Evolutionary conservation across 2,888 invertebrate species (phyloP), one percentile per base, ranked within the genome.

Genomic region (Caenorhabditis sulstoni): DNA sequence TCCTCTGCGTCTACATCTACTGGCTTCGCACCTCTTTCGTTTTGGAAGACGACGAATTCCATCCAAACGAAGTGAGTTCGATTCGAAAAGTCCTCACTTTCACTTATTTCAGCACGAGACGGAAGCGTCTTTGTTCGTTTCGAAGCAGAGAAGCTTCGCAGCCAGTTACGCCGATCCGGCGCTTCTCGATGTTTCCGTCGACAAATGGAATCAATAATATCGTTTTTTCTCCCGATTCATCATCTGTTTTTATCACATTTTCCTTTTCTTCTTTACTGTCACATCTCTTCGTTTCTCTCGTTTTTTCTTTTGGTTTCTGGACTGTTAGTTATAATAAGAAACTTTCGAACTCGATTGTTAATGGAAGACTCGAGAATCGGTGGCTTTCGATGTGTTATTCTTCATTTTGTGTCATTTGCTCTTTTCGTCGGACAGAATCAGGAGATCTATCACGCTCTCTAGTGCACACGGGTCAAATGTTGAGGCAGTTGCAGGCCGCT

Each of bases 91-190:
- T n/a, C n/a, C 11, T 16, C 7, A 39, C 23, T 41, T 18, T 12
- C 35, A 29, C 20, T 16, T 4, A 1, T 47, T 66, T 58, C 50
- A 70, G 53, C n/a, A 73, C 29, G 73, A 68, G 23, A 65, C 67
- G 4, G 78, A 78, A 45, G 78, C 78, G 0, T 78, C 78, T 0
- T 11, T 78, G 9, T 78, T 78, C 20, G 65, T 78, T 22, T 55
- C 78, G 9, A 78, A 78, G 39, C 78, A 78, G 20, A 59, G 78
- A n/a, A 78, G 78, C 20, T 79, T 79, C 53, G 73, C 79, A 12
- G 55, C 73, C 1, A 62, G 55, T 11, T 79, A 66, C 39, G 70
- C 55, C 12, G 78, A 78, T 8, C 73, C 79, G 8, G 73, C 57
- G 2, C 39, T 67, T 12, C 35, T 73, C 14, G 79, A 79, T 18